Evolutionary conservation across 2,113 vertebrate species (phyloP).

Genomic region (Pardalotus punctatus): DNA sequence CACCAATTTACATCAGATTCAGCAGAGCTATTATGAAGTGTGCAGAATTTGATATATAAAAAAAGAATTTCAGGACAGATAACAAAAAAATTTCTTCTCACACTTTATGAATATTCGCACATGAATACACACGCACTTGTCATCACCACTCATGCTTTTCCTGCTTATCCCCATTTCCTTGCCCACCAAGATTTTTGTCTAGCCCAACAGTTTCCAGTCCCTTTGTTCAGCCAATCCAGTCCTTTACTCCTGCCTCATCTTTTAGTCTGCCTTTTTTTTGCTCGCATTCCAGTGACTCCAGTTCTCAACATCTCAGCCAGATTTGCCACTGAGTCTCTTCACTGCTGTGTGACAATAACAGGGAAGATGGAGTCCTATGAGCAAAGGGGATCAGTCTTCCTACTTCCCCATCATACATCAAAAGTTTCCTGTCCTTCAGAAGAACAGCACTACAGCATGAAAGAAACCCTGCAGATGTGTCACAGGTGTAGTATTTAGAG

Average conservation of each 20-base stretch:
- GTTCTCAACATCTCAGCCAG: background rate
- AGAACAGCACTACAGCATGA: background rate
- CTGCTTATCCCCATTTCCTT: background rate
- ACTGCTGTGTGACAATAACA: background rate
- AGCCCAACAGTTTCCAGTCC: background rate
- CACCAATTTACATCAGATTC: background rate
- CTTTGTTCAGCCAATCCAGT: background rate
- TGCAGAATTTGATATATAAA: background rate
- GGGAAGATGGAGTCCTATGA: background rate
- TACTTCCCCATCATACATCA: background rate
- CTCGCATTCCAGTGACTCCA: background rate
- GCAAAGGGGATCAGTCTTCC: background rate
- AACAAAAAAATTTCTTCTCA: background rate
- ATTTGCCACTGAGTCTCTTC: background rate
- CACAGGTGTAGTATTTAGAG: background rate
- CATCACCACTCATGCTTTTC: background rate
- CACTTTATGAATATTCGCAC: background rate
- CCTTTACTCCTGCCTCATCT: background rate
- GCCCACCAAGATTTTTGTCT: background rate
- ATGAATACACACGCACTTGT: background rate
- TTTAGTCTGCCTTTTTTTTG: background rate
- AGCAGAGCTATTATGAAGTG: background rate
- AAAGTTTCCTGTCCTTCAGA: background rate
- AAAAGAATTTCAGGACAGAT: background rate
- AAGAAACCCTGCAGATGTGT: background rate